Evolutionary conservation across 2,888 invertebrate genomes (phyloP).

Genomic region (Acronicta psi): DNA sequence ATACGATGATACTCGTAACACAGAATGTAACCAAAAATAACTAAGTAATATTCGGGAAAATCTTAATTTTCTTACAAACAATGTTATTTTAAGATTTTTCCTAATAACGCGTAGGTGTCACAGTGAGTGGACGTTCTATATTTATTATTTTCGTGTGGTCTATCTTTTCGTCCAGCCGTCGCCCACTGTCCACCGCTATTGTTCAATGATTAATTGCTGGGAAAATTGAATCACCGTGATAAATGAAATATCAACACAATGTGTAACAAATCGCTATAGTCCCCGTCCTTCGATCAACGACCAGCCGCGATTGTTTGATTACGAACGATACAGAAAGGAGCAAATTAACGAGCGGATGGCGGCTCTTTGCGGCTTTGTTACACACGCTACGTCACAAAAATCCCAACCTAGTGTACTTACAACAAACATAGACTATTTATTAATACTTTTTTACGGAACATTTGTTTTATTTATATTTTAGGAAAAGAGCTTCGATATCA

Average conservation of each 20-base stretch:
- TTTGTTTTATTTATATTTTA: neutral
- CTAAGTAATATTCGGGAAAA: too few species aligned
- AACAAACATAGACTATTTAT: constrained; percentile 20
- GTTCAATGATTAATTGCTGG: constrained; percentile 75
- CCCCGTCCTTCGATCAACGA: constrained; percentile 63
- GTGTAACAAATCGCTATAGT: constrained; percentile 71
- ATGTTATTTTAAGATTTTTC: constrained; percentile 2
- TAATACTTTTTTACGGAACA: constrained; percentile 2
- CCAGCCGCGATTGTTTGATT: constrained; percentile 61
- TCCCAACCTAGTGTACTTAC: constrained; percentile 11
- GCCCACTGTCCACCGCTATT: constrained; percentile 63
- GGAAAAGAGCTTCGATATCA: too few species aligned
- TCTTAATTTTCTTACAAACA: too few species aligned
- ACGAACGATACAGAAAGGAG: constrained; percentile 53
- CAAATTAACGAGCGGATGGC: constrained; percentile 50
- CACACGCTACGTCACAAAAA: constrained; percentile 44
- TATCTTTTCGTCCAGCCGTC: constrained; percentile 41
- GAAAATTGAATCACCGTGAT: constrained; percentile 77
- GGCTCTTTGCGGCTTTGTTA: constrained; percentile 38
- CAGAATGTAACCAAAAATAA: too few species aligned
- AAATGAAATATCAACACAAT: constrained; percentile 78
- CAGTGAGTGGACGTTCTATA: constrained; percentile 12
- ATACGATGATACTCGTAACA: too few species aligned
- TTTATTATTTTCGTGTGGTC: constrained; percentile 28
- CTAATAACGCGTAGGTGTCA: constrained; percentile 4